These are phyloP conservation scores for Lethenteron reissneri DNA, from an alignment of 2,113 vertebrate species.

Conservation along the genomic window DNA sequence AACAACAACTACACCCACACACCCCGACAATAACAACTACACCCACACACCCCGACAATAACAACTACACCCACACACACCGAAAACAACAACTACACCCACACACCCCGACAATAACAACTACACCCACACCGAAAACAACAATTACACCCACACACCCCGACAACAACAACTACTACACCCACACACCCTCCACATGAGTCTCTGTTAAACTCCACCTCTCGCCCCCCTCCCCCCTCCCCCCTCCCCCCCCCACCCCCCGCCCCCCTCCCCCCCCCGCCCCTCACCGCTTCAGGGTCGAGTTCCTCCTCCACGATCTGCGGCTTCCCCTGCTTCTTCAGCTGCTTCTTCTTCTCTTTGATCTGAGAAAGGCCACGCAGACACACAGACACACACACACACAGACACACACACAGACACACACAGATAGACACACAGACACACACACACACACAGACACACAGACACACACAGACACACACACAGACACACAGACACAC, in stretches of 20 bases:
- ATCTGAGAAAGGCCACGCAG: slow-evolving; percentile 27
- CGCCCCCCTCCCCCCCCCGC: background rate
- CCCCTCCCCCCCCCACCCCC: background rate
- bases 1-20: no score
- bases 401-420: no score
- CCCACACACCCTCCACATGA: no score
- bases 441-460: background rate
- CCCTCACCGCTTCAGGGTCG: slow-evolving; percentile 52
- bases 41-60: no score
- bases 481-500: background rate
- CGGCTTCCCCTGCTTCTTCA: slow-evolving; percentile 86
- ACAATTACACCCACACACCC: no score
- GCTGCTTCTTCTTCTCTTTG: slow-evolving; percentile 76
- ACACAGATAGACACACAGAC: background rate
- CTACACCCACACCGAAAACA: no score
- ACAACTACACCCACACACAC: no score
- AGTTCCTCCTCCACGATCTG: slow-evolving; percentile 54
- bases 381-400: background rate
- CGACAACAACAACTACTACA: no score
- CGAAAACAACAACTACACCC: no score
- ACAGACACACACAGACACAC: background rate
- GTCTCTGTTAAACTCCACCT: no score
- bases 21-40: no score
- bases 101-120: no score
- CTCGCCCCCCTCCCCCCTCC: background rate